Evolutionary conservation across 2,797 vertebrate species (phyloP).

Genomic region (Microcaecilia unicolor): DNA sequence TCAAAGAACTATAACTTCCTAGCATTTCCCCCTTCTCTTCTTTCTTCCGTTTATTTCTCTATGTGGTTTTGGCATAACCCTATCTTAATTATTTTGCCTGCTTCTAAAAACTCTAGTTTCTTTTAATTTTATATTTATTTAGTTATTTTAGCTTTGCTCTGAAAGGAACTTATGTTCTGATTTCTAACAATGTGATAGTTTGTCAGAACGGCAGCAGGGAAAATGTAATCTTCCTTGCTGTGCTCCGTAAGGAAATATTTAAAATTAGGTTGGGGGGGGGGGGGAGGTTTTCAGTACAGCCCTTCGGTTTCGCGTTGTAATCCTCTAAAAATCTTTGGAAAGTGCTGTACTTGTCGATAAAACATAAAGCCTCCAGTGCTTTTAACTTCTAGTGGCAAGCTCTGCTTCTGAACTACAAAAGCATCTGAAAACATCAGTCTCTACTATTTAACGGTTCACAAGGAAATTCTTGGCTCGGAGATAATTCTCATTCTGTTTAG

Average conservation of each 20-base stretch:
- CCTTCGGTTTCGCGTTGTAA: conserved; percentile 28
- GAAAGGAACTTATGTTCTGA: not conserved
- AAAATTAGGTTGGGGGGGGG: no score
- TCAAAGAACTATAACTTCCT: no score
- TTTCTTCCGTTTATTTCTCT: no score
- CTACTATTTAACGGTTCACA: conserved; percentile 32
- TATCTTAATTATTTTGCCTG: no score
- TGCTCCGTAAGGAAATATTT: conserved; percentile 1
- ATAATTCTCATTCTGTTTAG: conserved; percentile 39
- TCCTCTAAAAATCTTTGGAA: conserved; percentile 46
- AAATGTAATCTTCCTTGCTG: conserved; percentile 5
- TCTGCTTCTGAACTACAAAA: conserved; percentile 37
- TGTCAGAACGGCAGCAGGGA: conserved; percentile 18
- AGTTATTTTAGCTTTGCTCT: not conserved
- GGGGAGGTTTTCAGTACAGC: conserved; percentile 9
- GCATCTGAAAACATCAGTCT: conserved; percentile 42
- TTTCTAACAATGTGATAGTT: conserved; percentile 1
- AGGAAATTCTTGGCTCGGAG: conserved; percentile 41
- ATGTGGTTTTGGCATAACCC: no score
- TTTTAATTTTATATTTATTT: no score
- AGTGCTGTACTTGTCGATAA: conserved; percentile 37
- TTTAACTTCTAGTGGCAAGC: conserved; percentile 38
- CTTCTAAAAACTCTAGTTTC: no score
- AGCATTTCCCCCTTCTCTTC: no score
- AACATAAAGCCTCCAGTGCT: conserved; percentile 33